Base-by-base conservation (phyloP, 2,113 vertebrate genomes). In the Trogon melanurus region DNA sequence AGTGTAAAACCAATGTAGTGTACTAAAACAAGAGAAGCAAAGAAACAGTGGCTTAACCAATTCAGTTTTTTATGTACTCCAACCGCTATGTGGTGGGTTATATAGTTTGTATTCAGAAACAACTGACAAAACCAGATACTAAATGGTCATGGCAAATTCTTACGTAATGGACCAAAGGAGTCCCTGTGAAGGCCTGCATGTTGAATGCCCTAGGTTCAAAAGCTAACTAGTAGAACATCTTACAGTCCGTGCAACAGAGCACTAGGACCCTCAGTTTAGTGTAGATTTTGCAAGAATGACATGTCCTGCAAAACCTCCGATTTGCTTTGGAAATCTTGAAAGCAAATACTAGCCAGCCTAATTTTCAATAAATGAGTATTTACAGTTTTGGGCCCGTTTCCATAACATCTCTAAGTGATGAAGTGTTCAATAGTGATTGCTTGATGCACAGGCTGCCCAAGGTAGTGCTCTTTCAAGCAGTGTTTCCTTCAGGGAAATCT, bases 81-180 rank as follows among this genome's bases (percentile, higher is more conserved):
- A 79, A 79, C 65, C 91, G 47, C 60, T 26, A 10, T 85, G 47
- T 65, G 11, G 10, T 86, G 41, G 64, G n/a, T 65, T 92, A 79
- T 80, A 89, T 89, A 82, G 89, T 93, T 92, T 91, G 74, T 91
- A 87, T 91, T 96, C 80, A 89, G 93, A 79, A 95, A 54, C 85
- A 95, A 82, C 91, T 88, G 75, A 83, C 17, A 67, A 89, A 84
- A 36, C 74, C 45, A 89, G 76, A 75, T 57, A 72, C 66, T 78
- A 85, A 78, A 93, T 80, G 27, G 64, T 89, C 80, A 89, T 57
- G 82, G 67, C 74, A 64, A 66, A 85, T 78, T 85, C 73, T 72
- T 91, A 73, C 76, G 96, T 93, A 79, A 16, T 73, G 62, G 26
- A 61, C 36, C 60, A 85, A 72, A 53, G 29, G n/a, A 75, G 53